These are phyloP conservation scores for Aurelia sp. DNA, from an alignment of 30 jellyfish, hydroid and myxozoan genomes.

Conservation along the genomic window DNA sequence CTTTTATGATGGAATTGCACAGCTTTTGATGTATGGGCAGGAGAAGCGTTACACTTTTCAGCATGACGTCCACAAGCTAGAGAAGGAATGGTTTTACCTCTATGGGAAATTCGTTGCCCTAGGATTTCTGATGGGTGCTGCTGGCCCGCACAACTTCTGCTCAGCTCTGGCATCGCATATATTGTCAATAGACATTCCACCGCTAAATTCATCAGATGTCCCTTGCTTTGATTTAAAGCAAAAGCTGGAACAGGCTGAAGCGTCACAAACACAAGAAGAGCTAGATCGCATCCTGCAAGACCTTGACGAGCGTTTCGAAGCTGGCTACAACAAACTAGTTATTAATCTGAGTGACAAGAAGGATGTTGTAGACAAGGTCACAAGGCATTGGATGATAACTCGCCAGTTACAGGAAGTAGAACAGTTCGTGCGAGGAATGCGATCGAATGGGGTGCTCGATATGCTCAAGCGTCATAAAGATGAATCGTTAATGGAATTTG, in stretches of 20 bases:
- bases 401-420: constrained; percentile 26
- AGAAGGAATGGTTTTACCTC: not conserved
- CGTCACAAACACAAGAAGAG: constrained; percentile 16
- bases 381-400: constrained; percentile 7
- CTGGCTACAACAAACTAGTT: constrained; percentile 36
- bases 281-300: constrained; percentile 5
- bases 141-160: constrained; percentile 15
- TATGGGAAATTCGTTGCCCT: too few relatives aligned
- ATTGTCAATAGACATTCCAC: constrained; percentile 3
- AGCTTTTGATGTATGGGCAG: constrained; percentile 15
- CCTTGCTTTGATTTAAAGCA: constrained; percentile 17
- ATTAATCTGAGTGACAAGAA: not conserved
- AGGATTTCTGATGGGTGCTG: too few relatives aligned
- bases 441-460: constrained; percentile 34
- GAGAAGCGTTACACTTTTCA: constrained; percentile 29
- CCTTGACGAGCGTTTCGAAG: constrained; percentile 44
- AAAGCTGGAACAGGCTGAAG: constrained; percentile 2
- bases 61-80: constrained; percentile 28
- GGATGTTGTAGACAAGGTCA: not conserved
- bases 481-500: not conserved
- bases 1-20: constrained; percentile 27
- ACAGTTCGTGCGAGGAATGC: constrained; percentile 30
- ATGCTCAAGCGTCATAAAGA: constrained; percentile 9
- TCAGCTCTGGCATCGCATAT: constrained; percentile 11
- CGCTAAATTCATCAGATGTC: constrained; percentile 1